These are phyloP conservation scores for Synanthedon formicaeformis DNA, from an alignment of 2,888 invertebrate genomes.

Conservation along the genomic window DNA sequence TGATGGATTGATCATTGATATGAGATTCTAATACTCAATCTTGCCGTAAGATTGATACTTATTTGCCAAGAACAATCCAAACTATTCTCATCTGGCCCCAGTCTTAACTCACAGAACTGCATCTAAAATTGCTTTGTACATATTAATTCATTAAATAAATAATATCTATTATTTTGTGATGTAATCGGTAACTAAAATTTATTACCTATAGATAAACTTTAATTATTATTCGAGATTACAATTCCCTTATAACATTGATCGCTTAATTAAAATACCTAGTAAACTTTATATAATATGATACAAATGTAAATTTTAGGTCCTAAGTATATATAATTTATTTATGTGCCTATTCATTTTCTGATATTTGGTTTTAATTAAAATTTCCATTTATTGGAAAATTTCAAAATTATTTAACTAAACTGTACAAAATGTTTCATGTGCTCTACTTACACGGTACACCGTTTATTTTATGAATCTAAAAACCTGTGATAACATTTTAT, in stretches of 20 bases:
- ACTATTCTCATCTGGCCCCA: too few relatives aligned
- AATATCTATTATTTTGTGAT: conserved; percentile 28
- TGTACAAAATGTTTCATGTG: too few relatives aligned
- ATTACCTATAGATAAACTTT: too few relatives aligned
- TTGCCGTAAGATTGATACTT: too few relatives aligned
- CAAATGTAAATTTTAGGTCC: conserved; percentile 27
- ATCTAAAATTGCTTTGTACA: neutral
- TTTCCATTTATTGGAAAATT: conserved; percentile 1
- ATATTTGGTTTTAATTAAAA: conserved; percentile 51
- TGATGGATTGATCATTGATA: too few relatives aligned
- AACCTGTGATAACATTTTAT: too few relatives aligned
- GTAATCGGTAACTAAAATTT: conserved; percentile 52
- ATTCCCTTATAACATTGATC: conserved; percentile 26
- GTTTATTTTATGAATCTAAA: too few relatives aligned
- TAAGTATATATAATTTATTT: conserved; percentile 10
- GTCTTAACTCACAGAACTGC: too few relatives aligned
- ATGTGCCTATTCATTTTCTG: conserved; percentile 30
- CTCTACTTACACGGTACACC: too few relatives aligned
- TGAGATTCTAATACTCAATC: too few relatives aligned
- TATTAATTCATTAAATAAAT: neutral
- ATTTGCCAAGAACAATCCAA: too few relatives aligned
- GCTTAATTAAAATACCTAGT: conserved; percentile 11
- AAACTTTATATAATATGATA: conserved; percentile 9
- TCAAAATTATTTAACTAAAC: conserved; percentile 1
- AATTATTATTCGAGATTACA: conserved; percentile 40